phyloP scores from a whole-genome alignment of 23 tunicate genomes.

The Styela plicata region DNA sequence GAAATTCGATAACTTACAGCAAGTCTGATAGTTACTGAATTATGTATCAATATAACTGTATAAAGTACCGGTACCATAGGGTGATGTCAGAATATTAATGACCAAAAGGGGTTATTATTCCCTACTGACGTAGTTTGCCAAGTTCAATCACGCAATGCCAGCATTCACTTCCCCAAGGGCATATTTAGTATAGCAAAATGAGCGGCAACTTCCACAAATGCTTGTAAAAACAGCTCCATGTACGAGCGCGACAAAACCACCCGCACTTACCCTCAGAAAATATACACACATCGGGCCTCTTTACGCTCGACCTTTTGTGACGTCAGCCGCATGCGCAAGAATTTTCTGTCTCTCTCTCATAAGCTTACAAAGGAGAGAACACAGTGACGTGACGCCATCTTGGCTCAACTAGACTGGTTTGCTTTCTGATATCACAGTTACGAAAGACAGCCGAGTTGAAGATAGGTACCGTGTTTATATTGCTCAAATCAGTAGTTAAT shows the following conservation, averaged over 20 bases:
- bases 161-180: slow-evolving; percentile 29
- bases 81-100: too few relatives aligned
- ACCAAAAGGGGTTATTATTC: too few relatives aligned
- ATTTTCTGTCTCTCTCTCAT: neutral
- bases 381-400: neutral
- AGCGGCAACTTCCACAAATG: slow-evolving; percentile 2
- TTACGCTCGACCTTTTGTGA: neutral
- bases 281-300: neutral
- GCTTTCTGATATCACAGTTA: slow-evolving; percentile 15
- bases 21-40: too few relatives aligned
- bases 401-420: neutral
- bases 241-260: neutral
- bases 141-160: slow-evolving; percentile 20
- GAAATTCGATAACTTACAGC: too few relatives aligned
- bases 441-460: neutral
- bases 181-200: slow-evolving; percentile 9
- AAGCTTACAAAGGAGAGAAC: neutral
- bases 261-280: neutral
- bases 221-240: neutral
- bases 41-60: too few relatives aligned
- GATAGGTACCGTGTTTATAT: neutral
- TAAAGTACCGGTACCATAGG: too few relatives aligned
- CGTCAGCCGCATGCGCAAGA: slow-evolving; percentile 7
- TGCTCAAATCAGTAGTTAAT: too few relatives aligned
- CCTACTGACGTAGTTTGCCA: slow-evolving; percentile 30